These are phyloP conservation scores for Aplochiton taeniatus DNA, from an alignment of 2,797 vertebrate genomes.

Conservation along the genomic window DNA sequence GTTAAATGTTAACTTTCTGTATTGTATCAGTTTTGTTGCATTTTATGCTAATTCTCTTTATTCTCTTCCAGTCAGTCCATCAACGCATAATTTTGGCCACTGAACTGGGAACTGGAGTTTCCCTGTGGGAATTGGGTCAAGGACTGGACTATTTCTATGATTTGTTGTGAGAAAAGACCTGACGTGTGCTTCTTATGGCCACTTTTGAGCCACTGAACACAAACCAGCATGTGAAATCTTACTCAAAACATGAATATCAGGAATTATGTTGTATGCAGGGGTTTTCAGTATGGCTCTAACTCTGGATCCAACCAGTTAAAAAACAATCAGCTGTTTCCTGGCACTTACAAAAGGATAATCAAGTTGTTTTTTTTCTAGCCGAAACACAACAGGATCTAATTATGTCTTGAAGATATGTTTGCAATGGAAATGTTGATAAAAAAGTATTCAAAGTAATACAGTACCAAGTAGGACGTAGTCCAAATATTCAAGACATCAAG, in stretches of 20 bases:
- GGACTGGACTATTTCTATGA: slow-evolving; percentile 99
- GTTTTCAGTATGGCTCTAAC: slow-evolving; percentile 7
- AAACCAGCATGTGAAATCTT: slow-evolving; percentile 32
- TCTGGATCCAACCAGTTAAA: slow-evolving; percentile 40
- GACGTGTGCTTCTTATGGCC: slow-evolving; percentile 1
- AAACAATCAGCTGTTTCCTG: slow-evolving; percentile 17
- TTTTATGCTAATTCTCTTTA: slow-evolving; percentile 8
- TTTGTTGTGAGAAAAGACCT: slow-evolving; percentile 77
- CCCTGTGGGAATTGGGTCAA: slow-evolving; percentile 98
- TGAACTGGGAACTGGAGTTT: slow-evolving; percentile 91
- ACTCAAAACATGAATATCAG: not conserved
- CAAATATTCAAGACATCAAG: no score
- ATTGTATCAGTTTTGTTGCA: not conserved
- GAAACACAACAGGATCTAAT: not conserved
- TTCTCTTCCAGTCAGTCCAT: slow-evolving; percentile 84
- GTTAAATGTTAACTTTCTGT: no score
- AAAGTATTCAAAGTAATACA: no score
- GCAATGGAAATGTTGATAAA: no score
- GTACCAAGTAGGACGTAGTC: no score
- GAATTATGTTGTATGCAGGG: slow-evolving; percentile 3
- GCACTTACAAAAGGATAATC: not conserved
- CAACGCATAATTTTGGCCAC: slow-evolving; percentile 85
- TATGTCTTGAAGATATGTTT: not conserved
- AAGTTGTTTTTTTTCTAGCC: not conserved
- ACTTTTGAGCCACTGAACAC: slow-evolving; percentile 30